Conservation (phyloP, 92 coral and sea anemone genomes). For the Porites cylindrica region DNA sequence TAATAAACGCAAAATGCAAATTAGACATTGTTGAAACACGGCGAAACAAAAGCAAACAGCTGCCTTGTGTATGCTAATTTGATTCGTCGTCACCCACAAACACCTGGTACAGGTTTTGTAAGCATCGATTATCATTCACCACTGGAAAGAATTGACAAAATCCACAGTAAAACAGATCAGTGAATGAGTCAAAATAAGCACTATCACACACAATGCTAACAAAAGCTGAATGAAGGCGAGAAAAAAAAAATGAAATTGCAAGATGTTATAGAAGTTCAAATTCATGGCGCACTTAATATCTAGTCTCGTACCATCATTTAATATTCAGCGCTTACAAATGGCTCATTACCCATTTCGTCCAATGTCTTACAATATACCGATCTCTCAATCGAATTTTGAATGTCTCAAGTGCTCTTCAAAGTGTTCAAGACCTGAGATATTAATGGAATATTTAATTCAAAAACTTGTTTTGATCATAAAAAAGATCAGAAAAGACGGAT, state of each 20-base stretch:
- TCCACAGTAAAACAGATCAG: not conserved
- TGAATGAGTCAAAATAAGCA: not conserved
- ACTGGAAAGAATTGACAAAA: not conserved
- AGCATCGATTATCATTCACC: constrained; percentile 2
- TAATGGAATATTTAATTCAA: not conserved
- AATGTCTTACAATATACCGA: not conserved
- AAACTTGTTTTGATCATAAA: not conserved
- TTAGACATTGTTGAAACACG: constrained; percentile 24
- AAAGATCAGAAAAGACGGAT: not conserved
- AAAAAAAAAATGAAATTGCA: too few species aligned
- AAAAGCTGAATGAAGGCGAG: not conserved
- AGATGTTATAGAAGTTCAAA: too few species aligned
- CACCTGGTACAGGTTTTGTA: constrained; percentile 9
- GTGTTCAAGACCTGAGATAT: not conserved
- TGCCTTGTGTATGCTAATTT: constrained; percentile 41
- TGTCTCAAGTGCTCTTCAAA: not conserved
- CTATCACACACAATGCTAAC: not conserved
- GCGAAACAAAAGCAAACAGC: constrained; percentile 12
- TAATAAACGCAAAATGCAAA: constrained; percentile 41
- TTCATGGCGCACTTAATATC: not conserved
- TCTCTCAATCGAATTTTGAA: not conserved
- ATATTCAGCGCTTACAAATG: not conserved
- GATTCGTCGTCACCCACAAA: constrained; percentile 29
- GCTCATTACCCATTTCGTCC: not conserved
- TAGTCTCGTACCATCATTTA: not conserved